These are phyloP conservation scores for Strix uralensis DNA, from an alignment of 2,113 vertebrate genomes.

Conservation along the genomic window DNA sequence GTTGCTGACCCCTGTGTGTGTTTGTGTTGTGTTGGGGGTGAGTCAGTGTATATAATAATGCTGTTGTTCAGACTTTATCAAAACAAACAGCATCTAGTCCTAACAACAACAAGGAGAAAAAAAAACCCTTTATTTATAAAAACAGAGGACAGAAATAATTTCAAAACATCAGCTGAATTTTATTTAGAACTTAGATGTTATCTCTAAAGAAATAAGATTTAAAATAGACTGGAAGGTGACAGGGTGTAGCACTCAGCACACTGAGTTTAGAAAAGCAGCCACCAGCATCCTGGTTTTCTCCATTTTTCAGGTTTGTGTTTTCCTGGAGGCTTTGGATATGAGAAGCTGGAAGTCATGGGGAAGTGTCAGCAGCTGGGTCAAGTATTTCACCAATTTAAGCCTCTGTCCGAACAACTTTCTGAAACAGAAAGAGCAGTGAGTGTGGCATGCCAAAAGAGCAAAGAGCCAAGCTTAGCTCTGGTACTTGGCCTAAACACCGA, in stretches of 20 bases:
- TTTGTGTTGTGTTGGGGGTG: not conserved
- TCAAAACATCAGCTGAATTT: not conserved
- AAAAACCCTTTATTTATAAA: not conserved
- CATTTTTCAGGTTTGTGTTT: not conserved
- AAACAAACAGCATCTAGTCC: not conserved
- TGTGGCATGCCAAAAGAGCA: accelerated
- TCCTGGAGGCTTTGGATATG: no score
- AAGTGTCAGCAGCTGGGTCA: not conserved
- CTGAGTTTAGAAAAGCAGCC: not conserved
- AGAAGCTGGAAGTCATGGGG: not conserved
- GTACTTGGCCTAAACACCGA: no score
- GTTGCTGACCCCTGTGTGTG: no score
- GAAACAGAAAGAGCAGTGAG: not conserved
- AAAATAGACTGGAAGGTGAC: not conserved
- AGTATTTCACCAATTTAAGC: not conserved
- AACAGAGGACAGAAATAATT: not conserved
- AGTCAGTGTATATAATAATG: accelerated
- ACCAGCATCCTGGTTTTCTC: not conserved
- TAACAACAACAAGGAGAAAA: no score
- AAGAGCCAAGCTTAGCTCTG: accelerated
- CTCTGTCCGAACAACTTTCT: not conserved
- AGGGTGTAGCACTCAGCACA: not conserved
- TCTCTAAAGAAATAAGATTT: not conserved
- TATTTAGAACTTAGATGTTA: not conserved
- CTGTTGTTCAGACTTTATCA: not conserved